Evolutionary conservation across 2,113 vertebrate species (phyloP).

Genomic region (Parus major): DNA sequence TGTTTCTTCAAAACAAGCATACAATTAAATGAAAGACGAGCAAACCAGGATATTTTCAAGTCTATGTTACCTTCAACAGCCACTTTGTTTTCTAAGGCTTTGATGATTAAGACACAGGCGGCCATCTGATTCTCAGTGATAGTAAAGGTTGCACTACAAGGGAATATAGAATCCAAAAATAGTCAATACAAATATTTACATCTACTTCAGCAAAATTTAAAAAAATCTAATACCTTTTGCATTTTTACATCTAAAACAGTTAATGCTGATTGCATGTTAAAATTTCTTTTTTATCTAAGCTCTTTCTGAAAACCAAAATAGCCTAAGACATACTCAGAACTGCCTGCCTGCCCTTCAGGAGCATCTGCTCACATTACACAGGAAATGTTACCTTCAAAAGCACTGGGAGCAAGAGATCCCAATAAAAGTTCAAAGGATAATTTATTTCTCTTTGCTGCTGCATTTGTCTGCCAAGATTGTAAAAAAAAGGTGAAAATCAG

Average conservation of each 20-base stretch:
- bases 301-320: background rate
- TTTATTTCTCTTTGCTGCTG: background rate
- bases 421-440: background rate
- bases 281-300: background rate
- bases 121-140: background rate
- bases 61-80: background rate
- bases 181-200: conserved; percentile 2
- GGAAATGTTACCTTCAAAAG: background rate
- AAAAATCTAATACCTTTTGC: background rate
- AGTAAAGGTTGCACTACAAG: background rate
- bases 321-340: background rate
- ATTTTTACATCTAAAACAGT: background rate
- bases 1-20: background rate
- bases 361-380: background rate
- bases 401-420: background rate
- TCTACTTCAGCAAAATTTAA: background rate
- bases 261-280: background rate
- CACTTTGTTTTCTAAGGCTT: conserved; percentile 30
- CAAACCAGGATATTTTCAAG: background rate
- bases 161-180: background rate
- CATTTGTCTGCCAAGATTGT: background rate
- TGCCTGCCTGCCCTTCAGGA: background rate
- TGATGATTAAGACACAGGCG: conserved; percentile 19
- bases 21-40: background rate
- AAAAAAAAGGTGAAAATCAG: background rate